Evolutionary conservation across 2,797 vertebrate genomes (phyloP), one percentile per base, ranked within the genome.

Genomic region (Aratinga solstitialis): DNA sequence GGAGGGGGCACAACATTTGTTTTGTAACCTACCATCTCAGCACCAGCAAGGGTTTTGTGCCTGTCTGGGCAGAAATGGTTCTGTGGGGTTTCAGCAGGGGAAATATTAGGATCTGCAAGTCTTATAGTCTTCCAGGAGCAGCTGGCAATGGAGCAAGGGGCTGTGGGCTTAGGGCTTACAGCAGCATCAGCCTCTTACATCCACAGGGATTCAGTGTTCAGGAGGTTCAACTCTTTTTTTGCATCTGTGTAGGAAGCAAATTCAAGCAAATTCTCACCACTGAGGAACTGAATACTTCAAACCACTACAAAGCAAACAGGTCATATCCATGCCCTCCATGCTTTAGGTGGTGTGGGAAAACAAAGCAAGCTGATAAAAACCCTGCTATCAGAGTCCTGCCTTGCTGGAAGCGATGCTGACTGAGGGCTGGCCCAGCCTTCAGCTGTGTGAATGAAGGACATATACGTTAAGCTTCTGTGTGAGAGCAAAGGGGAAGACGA

Each of bases 131-230:
- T 62, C 56, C 72, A 80, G 79, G 24, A 61, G 29, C 27, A 79
- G 45, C 34, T 84, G 77, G 71, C 10, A 65, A 12, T 26, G 48
- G 12, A 68, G 24, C 32, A 24, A 38, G 51, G 13, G 11, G 20
- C 18, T 74, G 43, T 4, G 12, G 27, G 13, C 29, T 16, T 69
- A 26, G 29, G 13, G n/a, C 30, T 76, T 43, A 43, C 7, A 48
- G 10, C 9, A 69, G 23, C 0, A 0, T 7, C 65, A 62, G 24
- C 30, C 63, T 43, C 63, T 75, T 20, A 0, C 4, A 7, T 56
- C 11, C 4, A 1, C 30, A 69, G 50, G 42, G 15, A 29, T 4
- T 59, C 45, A 54, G 17, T 2, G 1, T 51, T 71, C 20, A 19
- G n/a, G 72, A 51, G 11, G 26, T 53, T 92, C 40, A 43, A 30